Evolutionary conservation across 2,113 vertebrate genomes (phyloP), one percentile per base, ranked within the genome.

Genomic region (Cavia aperea): DNA sequence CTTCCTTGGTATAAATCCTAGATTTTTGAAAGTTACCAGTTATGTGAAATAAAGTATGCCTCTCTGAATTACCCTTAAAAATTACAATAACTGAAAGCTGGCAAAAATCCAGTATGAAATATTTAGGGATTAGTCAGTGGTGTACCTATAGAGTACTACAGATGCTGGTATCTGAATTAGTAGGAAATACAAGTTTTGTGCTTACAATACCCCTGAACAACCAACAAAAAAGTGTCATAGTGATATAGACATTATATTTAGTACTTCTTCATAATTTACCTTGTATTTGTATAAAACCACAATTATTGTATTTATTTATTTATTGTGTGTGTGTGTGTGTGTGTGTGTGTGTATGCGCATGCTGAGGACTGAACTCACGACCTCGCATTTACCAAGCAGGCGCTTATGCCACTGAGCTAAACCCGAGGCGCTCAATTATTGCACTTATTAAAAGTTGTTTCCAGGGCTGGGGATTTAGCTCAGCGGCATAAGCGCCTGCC

Each of bases 381-480:
- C 49, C 49, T 51, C 49, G 10, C 49, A 51, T 51, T 51, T 51
- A 10, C 49, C 49, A 51, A 51, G 49, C 49, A 51, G 49, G 49
- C 49, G 10, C 49, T 10, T 51, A 51, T 51, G 10, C 49, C 49
- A 51, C 49, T 51, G 49, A 51, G 49, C 49, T 51, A 51, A 51
- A 51, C 49, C 49, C 49, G 7, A 7, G 49, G 49, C 7, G 7
- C 49, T 51, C 2, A 75, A 51, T n/a, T 46, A 58, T 36, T 63
- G 14, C 85, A 60, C 91, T 93, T 46, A 54, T 78, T 81, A 68
- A 88, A 94, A 77, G 51, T 8, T 81, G 3, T 91, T 85, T 93
- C 72, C 54, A 85, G 39, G 39, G 39, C 39, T 39, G 39, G 39
- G 39, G 39, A 39, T 39, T 39, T 39, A 39, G 39, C 39, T 39